Base-by-base conservation (phyloP, 2,888 invertebrate genomes). In the Cybosia mesomella region DNA sequence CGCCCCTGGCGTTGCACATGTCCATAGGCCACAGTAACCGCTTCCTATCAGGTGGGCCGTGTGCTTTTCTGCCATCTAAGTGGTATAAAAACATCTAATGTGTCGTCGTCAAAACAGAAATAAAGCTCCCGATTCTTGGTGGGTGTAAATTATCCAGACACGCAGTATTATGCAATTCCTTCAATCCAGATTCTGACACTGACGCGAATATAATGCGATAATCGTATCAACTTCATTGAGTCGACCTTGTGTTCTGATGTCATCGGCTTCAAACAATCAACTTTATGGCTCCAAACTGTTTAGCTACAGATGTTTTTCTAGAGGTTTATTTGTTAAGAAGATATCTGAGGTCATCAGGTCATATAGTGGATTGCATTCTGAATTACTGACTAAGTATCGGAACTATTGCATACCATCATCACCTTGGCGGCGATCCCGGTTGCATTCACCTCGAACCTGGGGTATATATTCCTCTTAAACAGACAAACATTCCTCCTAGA, bases 161-260 rank as follows among this genome's bases (percentile, higher is more conserved):
- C 15, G 5, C 21, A 57, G 32, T 28, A 71, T 77, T 55, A 77
- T 53, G 66, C 59, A 57, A 68, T 68, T 64, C 68, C 68, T 68
- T 34, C 66, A 72, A 62, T 71, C 71, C 77, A 67, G 73, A 75
- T 70, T 71, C 68, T 63, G 66, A 58, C 67, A 64, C 67, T 70
- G 63, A 36, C 70, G 69, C 55, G 67, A 69, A 28, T 70, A 73
- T 77, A 67, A 79, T 74, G 71, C 80, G 71, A 80, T 79, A 79
- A 80, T 74, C 54, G 62, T 62, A 57, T 13, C 54, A 66, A 72
- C 69, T 66, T 59, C 66, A 79, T 79, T 79, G 69, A 71, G 68
- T 68, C 58, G 74, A 67, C 79, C 80, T 79, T 74, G 79, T 0
- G 3, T 0, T 66, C 60, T 79, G 79, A 79, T 79, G 79, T 79